Base-by-base conservation (phyloP, 2,113 vertebrate species). In the Accipiter cooperii region DNA sequence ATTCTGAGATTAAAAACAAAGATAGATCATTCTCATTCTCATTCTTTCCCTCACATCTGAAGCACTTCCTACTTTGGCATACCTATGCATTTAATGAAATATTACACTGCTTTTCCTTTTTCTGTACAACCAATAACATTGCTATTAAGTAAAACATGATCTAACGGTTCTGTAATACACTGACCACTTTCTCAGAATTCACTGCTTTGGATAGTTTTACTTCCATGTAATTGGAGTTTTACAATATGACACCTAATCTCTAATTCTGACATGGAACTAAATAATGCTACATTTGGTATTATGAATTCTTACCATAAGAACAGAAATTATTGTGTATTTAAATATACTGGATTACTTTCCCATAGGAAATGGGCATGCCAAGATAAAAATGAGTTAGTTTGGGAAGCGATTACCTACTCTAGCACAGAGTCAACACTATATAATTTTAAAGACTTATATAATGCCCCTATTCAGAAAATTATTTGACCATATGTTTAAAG, bases 1-100 rank as follows among this genome's bases (percentile, higher is more conserved):
- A 80, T 91, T 88, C 38, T 70, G 73, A 93, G 60, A 86, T 92
- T 86, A 70, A 94, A 96, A 96, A 36, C 58, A 95, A 92, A 92
- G 79, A 79, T 49, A 94, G 68, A 73, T 75, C 18, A 58, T 73
- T 78, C 51, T 71, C 18, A 58, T 73, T 78, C 51, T 71, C 29
- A 61, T 31, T 85, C 33, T 65, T 36, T 42, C 33, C n/a, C 63
- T 73, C 34, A 15, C 29, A 60, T 44, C 25, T 69, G 44, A 83
- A 86, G 40, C 51, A 74, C 13, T 74, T 74, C 42, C 57, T 73
- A 63, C 49, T 91, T 82, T 57, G 55, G 36, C 47, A 82, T 52
- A 68, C 6, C 10, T 55, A 74, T 22, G 15, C 25, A 88, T 24
- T 66, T 74, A 93, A 87, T 40, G 22, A 94, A 94, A 58, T 83